These are phyloP conservation scores for Danio aesculapii DNA, from an alignment of 2,797 vertebrate species.

Conservation along the genomic window DNA sequence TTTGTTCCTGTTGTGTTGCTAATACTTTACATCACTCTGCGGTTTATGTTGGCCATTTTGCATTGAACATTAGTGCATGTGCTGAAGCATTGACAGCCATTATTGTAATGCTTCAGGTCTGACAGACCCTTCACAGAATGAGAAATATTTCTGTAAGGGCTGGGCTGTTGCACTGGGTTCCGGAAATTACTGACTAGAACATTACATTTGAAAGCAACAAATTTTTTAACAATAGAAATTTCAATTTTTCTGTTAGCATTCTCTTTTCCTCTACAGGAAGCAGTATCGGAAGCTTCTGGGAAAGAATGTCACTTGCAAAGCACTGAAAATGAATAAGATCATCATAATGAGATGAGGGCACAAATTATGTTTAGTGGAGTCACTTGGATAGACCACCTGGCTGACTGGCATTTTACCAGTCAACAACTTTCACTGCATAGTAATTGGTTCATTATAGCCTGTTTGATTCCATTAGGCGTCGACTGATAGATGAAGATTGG, in stretches of 20 bases:
- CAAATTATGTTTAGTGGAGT: slow-evolving; percentile 18
- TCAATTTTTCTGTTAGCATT: background rate
- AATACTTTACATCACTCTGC: slow-evolving; percentile 27
- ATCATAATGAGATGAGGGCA: background rate
- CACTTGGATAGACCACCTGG: slow-evolving; percentile 41
- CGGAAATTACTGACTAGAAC: background rate
- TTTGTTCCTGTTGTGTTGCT: slow-evolving; percentile 2
- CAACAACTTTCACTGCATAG: slow-evolving; percentile 55
- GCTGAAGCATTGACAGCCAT: background rate
- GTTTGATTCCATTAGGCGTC: slow-evolving; percentile 66
- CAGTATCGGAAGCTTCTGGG: background rate
- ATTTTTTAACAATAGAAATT: background rate
- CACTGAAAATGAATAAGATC: background rate
- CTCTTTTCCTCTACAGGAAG: background rate
- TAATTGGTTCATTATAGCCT: slow-evolving; percentile 67
- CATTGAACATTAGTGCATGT: background rate
- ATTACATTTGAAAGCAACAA: background rate
- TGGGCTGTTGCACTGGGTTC: background rate
- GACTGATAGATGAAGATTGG: slow-evolving; percentile 66
- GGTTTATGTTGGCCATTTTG: slow-evolving; percentile 37
- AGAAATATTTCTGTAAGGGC: background rate
- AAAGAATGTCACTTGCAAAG: background rate
- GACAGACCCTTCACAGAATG: background rate
- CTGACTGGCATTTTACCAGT: slow-evolving; percentile 57
- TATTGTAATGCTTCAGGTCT: slow-evolving; percentile 12